Evolutionary conservation across 2,797 vertebrate genomes (phyloP), one percentile per base, ranked within the genome.

Genomic region (Pipistrellus pipistrellus): DNA sequence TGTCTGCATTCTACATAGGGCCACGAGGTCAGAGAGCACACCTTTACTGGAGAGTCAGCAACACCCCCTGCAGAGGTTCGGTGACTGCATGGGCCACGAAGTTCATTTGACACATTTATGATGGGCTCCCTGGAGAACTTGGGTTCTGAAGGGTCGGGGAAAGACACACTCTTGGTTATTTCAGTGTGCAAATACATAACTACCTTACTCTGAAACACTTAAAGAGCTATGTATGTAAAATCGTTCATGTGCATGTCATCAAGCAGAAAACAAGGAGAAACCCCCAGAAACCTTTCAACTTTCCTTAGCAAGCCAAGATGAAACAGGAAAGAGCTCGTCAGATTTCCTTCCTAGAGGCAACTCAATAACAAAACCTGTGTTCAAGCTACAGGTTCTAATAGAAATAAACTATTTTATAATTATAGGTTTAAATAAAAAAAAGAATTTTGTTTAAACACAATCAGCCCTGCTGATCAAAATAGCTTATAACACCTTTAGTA

Each of bases 401-500:
- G 35, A 86, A 77, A 64, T 51, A n/a, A 25, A 66, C 21, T 25
- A 53, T 55, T 15, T 57, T 35, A 51, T 84, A 55, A 84, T 55
- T 64, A 73, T 18, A 64, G 53, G 6, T n/a, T 62, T 32, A 9
- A 73, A 46, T 51, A 41, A n/a, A 13, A 66, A 59, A 53, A 55
- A 68, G 30, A 30, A 35, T 27, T 87, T 88, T 83, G 1, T 66
- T 85, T 51, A 90, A 92, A 57, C 6, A 7, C 2, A 8, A 77
- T 77, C 20, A 59, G 14, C 14, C 21, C 77, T 83, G 51, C 35
- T 86, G 64, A 83, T 59, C 27, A 73, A 91, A 93, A 75, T 55
- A 66, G 11, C 21, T 87, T 84, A 91, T 85, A 91, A 80, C 57
- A 84, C 30, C 53, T 85, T 82, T 75, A 81, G 21, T 68, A 81